Conservation (phyloP, 2,113 vertebrate genomes). For the Epinephelus moara region DNA sequence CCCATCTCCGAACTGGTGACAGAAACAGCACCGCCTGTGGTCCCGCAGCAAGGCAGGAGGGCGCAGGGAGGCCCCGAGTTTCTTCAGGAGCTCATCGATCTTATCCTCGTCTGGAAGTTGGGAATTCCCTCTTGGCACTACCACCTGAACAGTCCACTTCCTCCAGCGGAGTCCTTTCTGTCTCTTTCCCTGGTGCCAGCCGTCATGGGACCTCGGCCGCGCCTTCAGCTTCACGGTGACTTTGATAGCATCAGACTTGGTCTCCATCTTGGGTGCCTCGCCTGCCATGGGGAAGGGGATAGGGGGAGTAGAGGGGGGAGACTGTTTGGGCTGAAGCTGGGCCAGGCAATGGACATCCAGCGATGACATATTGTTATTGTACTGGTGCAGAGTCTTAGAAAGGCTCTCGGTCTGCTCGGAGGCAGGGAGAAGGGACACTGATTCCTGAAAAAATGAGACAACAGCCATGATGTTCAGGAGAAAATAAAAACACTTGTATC, state of each 20-base stretch:
- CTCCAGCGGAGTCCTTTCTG: conserved; percentile 96
- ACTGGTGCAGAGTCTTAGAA: conserved; percentile 90
- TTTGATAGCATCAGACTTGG: conserved; percentile 92
- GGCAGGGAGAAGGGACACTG: conserved; percentile 80
- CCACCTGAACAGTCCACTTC: conserved; percentile 94
- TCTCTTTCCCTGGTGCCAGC: conserved; percentile 88
- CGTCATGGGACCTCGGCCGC: conserved; percentile 86
- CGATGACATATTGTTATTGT: conserved; percentile 95
- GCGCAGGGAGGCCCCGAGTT: conserved; percentile 90
- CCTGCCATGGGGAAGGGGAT: conserved; percentile 85
- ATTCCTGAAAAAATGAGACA: conserved; percentile 79
- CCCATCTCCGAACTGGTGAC: conserved; percentile 96
- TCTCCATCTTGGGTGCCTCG: conserved; percentile 87
- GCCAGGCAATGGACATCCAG: conserved; percentile 95
- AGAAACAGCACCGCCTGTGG: conserved; percentile 95
- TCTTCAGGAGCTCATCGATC: conserved; percentile 92
- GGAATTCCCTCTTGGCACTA: conserved; percentile 89
- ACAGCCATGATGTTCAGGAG: background rate
- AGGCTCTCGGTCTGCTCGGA: conserved; percentile 85
- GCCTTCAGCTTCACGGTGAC: conserved; percentile 95
- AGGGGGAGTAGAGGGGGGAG: conserved; percentile 88
- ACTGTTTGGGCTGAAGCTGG: conserved; percentile 89
- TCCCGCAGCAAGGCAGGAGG: conserved; percentile 90
- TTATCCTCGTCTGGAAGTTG: conserved; percentile 92
- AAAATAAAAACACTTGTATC: background rate